Percentiles rank a stretch among this genome's conserved stretches.
These are phyloP conservation scores for Megaleporinus macrocephalus DNA, from an alignment of 2,113 vertebrate genomes.

Conservation along the genomic window DNA sequence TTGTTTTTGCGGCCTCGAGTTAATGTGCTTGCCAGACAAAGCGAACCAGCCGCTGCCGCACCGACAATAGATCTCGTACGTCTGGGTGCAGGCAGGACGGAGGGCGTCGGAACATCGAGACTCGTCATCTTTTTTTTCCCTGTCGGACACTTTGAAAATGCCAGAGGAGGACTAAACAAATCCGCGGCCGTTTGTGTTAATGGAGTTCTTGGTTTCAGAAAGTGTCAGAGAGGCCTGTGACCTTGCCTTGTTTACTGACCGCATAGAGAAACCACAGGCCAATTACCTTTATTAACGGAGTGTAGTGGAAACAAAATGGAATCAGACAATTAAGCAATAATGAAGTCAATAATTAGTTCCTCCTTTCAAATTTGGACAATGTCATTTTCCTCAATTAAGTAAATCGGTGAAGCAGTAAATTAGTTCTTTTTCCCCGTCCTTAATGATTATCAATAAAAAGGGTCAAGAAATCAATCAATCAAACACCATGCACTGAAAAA, in stretches of 20 bases:
- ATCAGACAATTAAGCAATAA: constrained; percentile 78
- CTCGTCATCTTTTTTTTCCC: constrained; percentile 56
- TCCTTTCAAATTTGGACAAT: constrained; percentile 82
- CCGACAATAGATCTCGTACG: neutral
- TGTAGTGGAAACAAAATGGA: constrained; percentile 78
- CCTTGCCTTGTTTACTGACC: constrained; percentile 70
- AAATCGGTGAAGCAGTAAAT: constrained; percentile 81
- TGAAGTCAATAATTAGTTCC: constrained; percentile 82
- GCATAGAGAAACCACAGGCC: constrained; percentile 66
- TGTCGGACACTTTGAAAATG: constrained; percentile 74
- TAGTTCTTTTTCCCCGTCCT: constrained; percentile 66
- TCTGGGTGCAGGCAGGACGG: neutral
- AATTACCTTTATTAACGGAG: constrained; percentile 79
- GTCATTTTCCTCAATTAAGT: constrained; percentile 81
- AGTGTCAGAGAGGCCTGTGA: constrained; percentile 70
- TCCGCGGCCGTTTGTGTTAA: constrained; percentile 73
- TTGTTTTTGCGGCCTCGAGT: constrained; percentile 67
- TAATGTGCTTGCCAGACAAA: constrained; percentile 71
- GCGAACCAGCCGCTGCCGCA: constrained; percentile 50
- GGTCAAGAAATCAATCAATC: constrained; percentile 80
- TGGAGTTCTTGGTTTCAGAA: constrained; percentile 72
- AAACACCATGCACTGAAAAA: constrained; percentile 69
- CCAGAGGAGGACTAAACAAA: constrained; percentile 66
- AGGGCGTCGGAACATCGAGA: constrained; percentile 2
- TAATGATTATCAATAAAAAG: constrained; percentile 78